A percentile compares a stretch with the other conserved stretches of the same genome.
Evolutionary conservation across 2,113 vertebrate genomes (phyloP).

Genomic region (Takifugu flavidus): DNA sequence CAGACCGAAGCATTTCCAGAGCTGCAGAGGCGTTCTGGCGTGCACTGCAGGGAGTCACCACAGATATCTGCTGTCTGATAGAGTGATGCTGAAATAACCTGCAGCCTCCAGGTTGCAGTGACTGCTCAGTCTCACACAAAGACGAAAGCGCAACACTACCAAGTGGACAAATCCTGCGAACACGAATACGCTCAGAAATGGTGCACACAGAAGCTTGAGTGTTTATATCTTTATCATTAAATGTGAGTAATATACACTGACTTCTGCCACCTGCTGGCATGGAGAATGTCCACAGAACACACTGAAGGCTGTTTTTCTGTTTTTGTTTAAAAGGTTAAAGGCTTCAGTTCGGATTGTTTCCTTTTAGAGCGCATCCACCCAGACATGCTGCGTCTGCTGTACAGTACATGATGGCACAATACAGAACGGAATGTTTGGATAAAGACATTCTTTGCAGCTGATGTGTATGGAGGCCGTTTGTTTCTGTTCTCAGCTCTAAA

Average conservation of each 20-base stretch:
- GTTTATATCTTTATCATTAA: no score
- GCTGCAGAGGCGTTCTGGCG: conserved; percentile 12
- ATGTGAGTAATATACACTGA: no score
- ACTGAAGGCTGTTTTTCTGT: no score
- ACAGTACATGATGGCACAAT: neutral
- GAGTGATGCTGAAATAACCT: conserved; percentile 21
- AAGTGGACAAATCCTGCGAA: neutral
- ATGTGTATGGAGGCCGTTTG: conserved; percentile 15
- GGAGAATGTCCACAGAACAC: no score
- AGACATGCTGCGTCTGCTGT: neutral
- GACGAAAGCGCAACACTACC: conserved; percentile 2
- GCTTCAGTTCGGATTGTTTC: no score
- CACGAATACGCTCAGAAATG: no score
- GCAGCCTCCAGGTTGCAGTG: neutral
- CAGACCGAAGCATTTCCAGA: conserved; percentile 19
- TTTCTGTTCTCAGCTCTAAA: conserved; percentile 28
- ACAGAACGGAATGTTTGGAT: neutral
- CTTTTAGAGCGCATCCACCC: conserved; percentile 1
- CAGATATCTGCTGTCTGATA: conserved; percentile 34
- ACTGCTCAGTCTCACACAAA: conserved; percentile 1
- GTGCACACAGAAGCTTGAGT: no score
- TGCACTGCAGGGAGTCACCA: conserved; percentile 30
- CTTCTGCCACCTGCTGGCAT: no score
- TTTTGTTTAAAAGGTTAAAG: no score
- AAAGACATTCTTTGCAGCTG: neutral